Evolutionary conservation across 2,113 vertebrate genomes (phyloP), one percentile per base, ranked within the genome.

Genomic region (Apteryx mantelli): DNA sequence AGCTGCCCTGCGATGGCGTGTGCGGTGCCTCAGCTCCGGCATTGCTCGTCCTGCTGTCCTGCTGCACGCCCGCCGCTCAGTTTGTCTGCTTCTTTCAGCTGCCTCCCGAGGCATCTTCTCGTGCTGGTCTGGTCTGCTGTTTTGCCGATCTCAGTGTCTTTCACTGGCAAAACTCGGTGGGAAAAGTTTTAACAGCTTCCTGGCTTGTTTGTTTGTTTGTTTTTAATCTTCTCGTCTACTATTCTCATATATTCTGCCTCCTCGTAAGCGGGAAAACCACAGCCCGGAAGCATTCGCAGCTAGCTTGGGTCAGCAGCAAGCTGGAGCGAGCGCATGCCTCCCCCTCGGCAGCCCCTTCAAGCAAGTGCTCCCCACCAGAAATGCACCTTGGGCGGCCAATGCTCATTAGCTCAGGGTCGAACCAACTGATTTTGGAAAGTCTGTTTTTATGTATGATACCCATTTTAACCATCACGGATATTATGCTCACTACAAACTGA

Each of bases 141-240:
- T 89, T 93, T 46, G 21, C 46, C 38, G 36, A 38, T 38, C 55
- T 42, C 25, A n/a, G 44, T 2, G 0, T n/a, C 56, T 65, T 15
- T 36, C 46, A 46, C 50, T 91, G 84, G 40, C 36, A 77, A 88
- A 95, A 89, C 14, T 44, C 0, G 0, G 36, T 73, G 53, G 75
- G 68, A 83, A 93, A 70, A 80, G 48, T 6, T n/a, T 50, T 75
- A 70, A 46, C 4, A 8, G 28, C 48, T 84, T 93, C 32, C 58
- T 66, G 65, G 8, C n/a, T 77, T 73, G 42, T 63, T 80, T 36
- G 28, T 65, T 85, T 36, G 32, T 20, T 38, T 38, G 4, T 60
- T 92, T 86, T 85, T 6, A 70, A 34, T 80, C 8, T 0, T 50
- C 56, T 30, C 6, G 2, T 48, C 63, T 76, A 0, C 0, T 1